phyloP scores from a whole-genome alignment of 2,113 vertebrate species.

The Catharus bicknelli region DNA sequence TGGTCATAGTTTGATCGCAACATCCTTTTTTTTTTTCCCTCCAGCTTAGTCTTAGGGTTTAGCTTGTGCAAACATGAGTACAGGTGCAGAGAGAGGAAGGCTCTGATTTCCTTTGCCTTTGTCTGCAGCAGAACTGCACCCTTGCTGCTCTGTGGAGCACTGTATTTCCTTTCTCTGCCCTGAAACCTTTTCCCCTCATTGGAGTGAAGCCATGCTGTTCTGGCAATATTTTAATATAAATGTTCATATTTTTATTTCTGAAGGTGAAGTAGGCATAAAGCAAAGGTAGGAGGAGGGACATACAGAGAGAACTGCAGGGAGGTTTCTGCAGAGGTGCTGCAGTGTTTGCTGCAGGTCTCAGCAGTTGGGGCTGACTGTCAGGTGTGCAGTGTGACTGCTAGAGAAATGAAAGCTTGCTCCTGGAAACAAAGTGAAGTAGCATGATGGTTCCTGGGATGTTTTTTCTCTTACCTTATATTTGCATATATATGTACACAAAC shows the following conservation, averaged over 20 bases:
- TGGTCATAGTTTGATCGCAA: fast-evolving
- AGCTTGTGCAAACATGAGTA: background rate
- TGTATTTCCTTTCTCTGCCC: background rate
- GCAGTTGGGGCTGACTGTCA: background rate
- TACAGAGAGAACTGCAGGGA: background rate
- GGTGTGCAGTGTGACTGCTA: background rate
- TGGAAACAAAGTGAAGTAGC: background rate
- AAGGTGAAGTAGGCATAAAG: background rate
- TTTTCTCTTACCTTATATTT: no score
- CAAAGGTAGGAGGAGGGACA: background rate
- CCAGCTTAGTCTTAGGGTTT: fast-evolving
- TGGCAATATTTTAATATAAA: background rate
- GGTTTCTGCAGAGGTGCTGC: background rate
- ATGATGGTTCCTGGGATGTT: no score
- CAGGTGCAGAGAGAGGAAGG: background rate
- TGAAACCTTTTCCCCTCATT: background rate
- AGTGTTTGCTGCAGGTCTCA: background rate
- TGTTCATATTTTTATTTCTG: background rate
- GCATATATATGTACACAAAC: no score
- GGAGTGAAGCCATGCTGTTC: background rate
- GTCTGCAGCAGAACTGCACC: background rate
- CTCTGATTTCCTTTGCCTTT: background rate
- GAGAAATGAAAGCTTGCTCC: background rate
- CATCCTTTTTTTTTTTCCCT: fast-evolving
- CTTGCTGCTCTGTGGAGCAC: background rate